Evolutionary conservation across 2,113 vertebrate species (phyloP).

Genomic region (Aegypius monachus): DNA sequence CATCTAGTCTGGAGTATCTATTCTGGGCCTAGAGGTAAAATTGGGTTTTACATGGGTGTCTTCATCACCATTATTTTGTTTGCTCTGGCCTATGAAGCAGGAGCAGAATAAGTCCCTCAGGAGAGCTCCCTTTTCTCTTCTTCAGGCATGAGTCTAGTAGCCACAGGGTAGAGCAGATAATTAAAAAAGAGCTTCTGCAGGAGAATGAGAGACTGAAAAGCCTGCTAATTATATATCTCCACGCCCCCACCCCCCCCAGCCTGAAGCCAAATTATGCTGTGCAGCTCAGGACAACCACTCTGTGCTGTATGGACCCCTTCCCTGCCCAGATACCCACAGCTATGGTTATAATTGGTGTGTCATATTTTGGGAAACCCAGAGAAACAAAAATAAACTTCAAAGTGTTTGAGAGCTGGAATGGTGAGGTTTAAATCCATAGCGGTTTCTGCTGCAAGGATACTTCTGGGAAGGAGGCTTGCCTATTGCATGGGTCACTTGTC

Average conservation of each 20-base stretch:
- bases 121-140: neutral
- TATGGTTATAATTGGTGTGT: neutral
- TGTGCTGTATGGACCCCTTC: neutral
- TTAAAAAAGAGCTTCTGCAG: neutral
- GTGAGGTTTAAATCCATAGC: neutral
- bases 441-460: neutral
- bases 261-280: fast-evolving
- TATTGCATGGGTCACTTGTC: fast-evolving
- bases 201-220: neutral
- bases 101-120: neutral
- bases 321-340: neutral
- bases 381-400: neutral
- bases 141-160: neutral
- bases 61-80: fast-evolving
- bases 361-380: neutral
- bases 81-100: neutral
- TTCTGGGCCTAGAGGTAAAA: neutral
- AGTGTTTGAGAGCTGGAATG: neutral
- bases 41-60: fast-evolving
- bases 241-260: neutral
- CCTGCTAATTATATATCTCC: neutral
- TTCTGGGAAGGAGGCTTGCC: neutral
- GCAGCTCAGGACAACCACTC: neutral
- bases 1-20: neutral
- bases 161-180: neutral